Evolutionary conservation across 1,140 invertebrate genomes (phyloP).

Genomic region (Trypoxylus dichotomus): DNA sequence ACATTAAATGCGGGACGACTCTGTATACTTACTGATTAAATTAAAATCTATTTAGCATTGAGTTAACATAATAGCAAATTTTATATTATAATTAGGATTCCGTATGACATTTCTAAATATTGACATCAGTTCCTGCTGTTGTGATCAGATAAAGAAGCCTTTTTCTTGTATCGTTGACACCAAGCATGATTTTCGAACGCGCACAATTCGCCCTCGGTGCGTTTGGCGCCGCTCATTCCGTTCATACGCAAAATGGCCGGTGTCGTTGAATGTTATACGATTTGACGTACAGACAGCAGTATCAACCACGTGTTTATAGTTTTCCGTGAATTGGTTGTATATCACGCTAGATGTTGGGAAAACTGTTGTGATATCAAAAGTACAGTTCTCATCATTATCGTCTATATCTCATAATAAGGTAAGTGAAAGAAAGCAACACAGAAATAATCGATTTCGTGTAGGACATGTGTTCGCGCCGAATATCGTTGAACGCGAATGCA

Average conservation of each 20-base stretch:
- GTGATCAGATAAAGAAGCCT: too few species aligned
- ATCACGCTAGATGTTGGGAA: neutral
- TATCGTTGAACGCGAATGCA: too few species aligned
- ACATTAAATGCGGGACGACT: too few species aligned
- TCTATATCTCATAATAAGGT: neutral
- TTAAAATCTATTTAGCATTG: too few species aligned
- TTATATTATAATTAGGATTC: too few species aligned
- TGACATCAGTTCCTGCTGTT: neutral
- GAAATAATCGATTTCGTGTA: constrained; percentile 4
- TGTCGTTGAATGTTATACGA: neutral
- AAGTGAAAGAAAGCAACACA: neutral
- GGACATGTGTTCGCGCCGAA: neutral
- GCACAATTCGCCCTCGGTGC: neutral
- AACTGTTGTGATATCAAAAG: neutral
- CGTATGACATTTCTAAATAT: neutral
- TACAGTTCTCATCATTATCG: constrained; percentile 9
- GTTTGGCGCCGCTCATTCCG: neutral
- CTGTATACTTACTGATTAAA: too few species aligned
- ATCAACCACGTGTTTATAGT: neutral
- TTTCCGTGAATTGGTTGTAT: neutral
- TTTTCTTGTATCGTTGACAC: too few species aligned
- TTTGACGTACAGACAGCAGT: neutral
- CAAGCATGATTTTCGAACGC: too few species aligned
- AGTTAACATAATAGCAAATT: too few species aligned
- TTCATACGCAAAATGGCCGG: constrained; percentile 6